Evolutionary conservation across 2,797 vertebrate genomes (phyloP).

Genomic region (Spinus pinus): DNA sequence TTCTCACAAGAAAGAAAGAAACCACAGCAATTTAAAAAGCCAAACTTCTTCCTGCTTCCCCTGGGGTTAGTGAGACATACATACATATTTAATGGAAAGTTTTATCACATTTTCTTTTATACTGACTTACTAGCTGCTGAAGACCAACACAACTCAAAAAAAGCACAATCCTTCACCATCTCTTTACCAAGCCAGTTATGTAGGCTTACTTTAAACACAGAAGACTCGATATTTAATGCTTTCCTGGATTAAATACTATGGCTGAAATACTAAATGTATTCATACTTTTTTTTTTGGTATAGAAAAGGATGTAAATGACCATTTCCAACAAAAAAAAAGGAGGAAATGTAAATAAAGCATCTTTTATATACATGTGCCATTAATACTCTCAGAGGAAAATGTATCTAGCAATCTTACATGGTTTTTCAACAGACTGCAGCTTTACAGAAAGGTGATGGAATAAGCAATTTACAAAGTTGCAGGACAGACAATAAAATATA

Average conservation of each 20-base stretch:
- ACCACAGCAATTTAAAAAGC: background rate
- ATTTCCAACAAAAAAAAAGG: background rate
- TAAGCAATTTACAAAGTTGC: background rate
- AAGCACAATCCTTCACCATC: background rate
- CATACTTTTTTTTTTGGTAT: background rate
- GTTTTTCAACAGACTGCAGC: background rate
- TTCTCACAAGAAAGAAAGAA: background rate
- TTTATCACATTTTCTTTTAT: background rate
- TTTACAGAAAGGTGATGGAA: background rate
- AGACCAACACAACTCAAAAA: background rate
- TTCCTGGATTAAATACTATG: background rate
- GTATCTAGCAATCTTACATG: accelerated
- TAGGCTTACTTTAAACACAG: background rate
- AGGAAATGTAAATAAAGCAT: background rate
- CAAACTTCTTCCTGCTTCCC: background rate
- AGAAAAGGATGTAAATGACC: background rate
- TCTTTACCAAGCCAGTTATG: background rate
- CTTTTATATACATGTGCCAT: background rate
- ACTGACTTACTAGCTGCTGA: background rate
- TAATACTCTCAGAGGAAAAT: background rate
- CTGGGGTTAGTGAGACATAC: background rate
- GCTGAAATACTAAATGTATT: background rate
- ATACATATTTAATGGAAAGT: background rate
- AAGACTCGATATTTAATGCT: background rate
- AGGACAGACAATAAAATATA: background rate